Conservation (phyloP, 2,797 vertebrate species). For the Molossus molossus region DNA sequence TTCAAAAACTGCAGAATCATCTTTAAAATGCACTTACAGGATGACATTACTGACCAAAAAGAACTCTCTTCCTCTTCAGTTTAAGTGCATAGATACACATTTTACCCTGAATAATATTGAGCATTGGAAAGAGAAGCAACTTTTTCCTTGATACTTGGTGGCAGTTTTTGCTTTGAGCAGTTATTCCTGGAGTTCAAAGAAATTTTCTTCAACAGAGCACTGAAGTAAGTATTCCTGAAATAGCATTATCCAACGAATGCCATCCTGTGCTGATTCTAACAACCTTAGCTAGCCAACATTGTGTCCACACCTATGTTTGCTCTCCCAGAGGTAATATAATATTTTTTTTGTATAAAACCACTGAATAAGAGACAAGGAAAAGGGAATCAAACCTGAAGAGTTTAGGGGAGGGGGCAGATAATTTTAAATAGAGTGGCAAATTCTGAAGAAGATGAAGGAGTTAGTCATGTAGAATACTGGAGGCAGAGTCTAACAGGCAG, state of each 20-base stretch:
- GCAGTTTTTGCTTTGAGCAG: slow-evolving; percentile 54
- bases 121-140: slow-evolving; percentile 74
- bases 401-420: not conserved
- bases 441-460: not conserved
- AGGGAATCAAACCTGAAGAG: not conserved
- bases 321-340: not conserved
- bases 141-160: slow-evolving; percentile 65
- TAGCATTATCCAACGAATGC: not conserved
- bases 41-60: slow-evolving; percentile 70
- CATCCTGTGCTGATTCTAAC: not conserved
- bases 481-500: not conserved
- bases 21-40: slow-evolving; percentile 64
- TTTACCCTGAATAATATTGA: slow-evolving; percentile 51
- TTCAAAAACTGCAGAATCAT: slow-evolving; percentile 27
- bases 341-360: not conserved
- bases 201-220: slow-evolving; percentile 33
- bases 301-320: not conserved
- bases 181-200: slow-evolving; percentile 79
- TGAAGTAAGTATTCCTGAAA: slow-evolving; percentile 38
- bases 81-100: slow-evolving; percentile 49
- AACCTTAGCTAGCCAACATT: not conserved
- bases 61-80: not conserved
- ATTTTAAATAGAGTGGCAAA: slow-evolving; percentile 11
- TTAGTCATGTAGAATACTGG: not conserved
- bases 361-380: not conserved